Evolutionary conservation across 2,113 vertebrate genomes (phyloP), one percentile per base, ranked within the genome.

Genomic region (Perognathus longimembris): DNA sequence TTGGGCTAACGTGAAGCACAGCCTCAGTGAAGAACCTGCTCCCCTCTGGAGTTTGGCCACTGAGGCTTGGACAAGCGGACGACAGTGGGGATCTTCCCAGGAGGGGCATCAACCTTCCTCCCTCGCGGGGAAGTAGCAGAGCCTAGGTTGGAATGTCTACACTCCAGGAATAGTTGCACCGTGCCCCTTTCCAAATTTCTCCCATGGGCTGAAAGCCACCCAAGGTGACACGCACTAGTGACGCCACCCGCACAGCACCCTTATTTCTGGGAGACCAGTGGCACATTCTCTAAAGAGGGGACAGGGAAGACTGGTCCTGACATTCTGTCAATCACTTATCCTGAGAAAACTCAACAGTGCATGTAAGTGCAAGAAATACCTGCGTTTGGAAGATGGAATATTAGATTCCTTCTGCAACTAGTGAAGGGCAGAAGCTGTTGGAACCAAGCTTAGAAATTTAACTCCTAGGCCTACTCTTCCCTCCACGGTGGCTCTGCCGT

Each of bases 111-210:
- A 36, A 9, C 28, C 34, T 45, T 54, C n/a, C 59, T 75, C 30
- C 0, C 0, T 54, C 4, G 50, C 5, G 6, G 40, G 26, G 11
- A 9, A 81, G 24, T n/a, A 30, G 36, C 5, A 11, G 18, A 30
- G 8, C 9, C 18, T 36, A 10, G 42, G 40, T 28, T 66, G n/a
- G 26, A 24, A 22, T 15, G n/a, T 63, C 50, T 22, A 22, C 1
- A 79, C n/a, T 88, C 40, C 14, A 75, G 17, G 61, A 82, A 18
- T 1, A 15, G 4, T 0, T 20, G 24, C 30, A 21, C 24, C n/a
- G 30, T 67, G 26, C 32, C 67, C 57, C 75, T 75, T 77, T 64
- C 9, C 71, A 73, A 88, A 69, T 0, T 66, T 24, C 38, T 57
- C 7, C 69, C 32, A 28, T 59, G 26, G 36, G 36, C 2, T 74